These are phyloP conservation scores for Hyalella azteca DNA, from an alignment of 2,888 invertebrate species.

Conservation along the genomic window DNA sequence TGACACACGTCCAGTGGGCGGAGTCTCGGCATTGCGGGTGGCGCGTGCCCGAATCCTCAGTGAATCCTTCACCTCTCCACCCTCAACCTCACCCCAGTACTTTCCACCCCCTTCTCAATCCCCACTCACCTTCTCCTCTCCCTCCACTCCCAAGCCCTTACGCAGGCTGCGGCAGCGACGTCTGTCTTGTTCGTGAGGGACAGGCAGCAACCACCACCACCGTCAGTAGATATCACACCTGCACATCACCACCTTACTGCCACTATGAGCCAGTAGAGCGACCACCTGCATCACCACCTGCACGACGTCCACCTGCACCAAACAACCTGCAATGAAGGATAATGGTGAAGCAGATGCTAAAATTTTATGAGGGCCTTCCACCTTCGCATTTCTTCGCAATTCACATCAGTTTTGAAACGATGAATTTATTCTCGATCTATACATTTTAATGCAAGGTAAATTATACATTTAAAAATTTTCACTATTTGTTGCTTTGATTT, in stretches of 20 bases:
- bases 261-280: constrained; percentile 25
- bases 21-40: background rate
- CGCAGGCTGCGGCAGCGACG: background rate
- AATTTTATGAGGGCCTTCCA: too few species aligned
- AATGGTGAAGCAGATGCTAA: constrained; percentile 19
- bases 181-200: constrained; percentile 24
- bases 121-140: background rate
- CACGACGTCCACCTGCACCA: constrained; percentile 5
- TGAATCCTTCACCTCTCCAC: constrained; percentile 2
- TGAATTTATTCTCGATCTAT: too few species aligned
- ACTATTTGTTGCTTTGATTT: too few species aligned
- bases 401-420: too few species aligned
- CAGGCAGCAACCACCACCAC: constrained; percentile 3
- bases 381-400: too few species aligned
- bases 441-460: too few species aligned
- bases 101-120: background rate
- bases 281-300: constrained; percentile 35
- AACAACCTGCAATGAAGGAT: constrained; percentile 12
- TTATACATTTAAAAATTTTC: too few species aligned
- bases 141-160: constrained; percentile 11
- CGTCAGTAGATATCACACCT: constrained; percentile 22
- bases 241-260: constrained; percentile 26
- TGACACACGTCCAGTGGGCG: constrained; percentile 35
- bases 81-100: background rate
- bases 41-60: constrained; percentile 15